Conservation (phyloP, 2,888 invertebrate genomes). For the Cantharis nigra region DNA sequence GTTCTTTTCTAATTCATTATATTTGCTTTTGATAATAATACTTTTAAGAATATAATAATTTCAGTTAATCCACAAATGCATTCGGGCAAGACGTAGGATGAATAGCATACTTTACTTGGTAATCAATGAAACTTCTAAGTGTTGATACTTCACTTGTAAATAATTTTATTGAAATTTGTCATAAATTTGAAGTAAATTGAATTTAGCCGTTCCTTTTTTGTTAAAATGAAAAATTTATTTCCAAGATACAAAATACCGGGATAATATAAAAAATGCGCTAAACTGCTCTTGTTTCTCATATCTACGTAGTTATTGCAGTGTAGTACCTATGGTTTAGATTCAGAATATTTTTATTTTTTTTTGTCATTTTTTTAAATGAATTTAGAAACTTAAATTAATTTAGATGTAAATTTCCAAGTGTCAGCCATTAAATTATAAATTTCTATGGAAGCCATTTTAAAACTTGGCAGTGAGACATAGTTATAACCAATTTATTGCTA, state of each 20-base stretch:
- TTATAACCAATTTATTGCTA: too few relatives aligned
- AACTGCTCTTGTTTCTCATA: background rate
- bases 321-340: background rate
- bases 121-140: background rate
- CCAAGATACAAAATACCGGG: background rate
- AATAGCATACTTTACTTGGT: background rate
- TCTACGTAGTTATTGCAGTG: background rate
- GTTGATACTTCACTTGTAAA: background rate
- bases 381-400: background rate
- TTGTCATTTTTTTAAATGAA: background rate
- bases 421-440: background rate
- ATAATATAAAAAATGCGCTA: background rate
- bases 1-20: background rate
- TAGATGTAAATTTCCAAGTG: background rate
- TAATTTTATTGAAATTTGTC: background rate
- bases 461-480: too few relatives aligned
- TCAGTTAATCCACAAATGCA: too few relatives aligned
- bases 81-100: too few relatives aligned
- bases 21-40: background rate
- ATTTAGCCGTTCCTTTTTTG: background rate
- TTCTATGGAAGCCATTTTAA: too few relatives aligned
- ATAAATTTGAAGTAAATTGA: background rate
- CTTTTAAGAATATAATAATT: background rate
- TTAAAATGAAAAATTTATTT: background rate
- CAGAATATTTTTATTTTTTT: background rate